Percentiles rank a stretch among this genome's conserved stretches.
phyloP scores from a whole-genome alignment of 2,797 vertebrate genomes.

The Adrianichthys oophorus region DNA sequence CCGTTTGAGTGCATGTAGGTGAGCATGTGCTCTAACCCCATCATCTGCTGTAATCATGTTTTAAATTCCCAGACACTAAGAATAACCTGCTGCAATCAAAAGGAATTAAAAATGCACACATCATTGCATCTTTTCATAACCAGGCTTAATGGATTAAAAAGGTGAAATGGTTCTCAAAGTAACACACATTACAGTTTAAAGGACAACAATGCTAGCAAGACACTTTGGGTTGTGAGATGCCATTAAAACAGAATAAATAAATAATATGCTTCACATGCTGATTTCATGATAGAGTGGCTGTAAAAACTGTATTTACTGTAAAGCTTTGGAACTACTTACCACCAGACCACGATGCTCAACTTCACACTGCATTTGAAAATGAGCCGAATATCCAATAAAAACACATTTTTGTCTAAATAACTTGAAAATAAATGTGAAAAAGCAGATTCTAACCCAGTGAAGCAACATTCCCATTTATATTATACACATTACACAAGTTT shows the following conservation, averaged over 20 bases:
- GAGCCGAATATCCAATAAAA: no score
- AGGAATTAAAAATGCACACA: slow-evolving; percentile 42
- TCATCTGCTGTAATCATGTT: slow-evolving; percentile 12
- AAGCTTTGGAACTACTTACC: no score
- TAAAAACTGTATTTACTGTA: no score
- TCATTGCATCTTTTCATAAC: slow-evolving; percentile 27
- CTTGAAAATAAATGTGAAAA: no score
- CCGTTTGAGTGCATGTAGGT: slow-evolving; percentile 14
- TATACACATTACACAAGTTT: no score
- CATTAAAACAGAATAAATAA: background rate
- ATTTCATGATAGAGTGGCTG: background rate
- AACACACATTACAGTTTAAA: background rate
- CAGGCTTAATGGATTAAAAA: slow-evolving; percentile 38
- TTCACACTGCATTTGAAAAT: no score
- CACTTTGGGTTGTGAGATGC: background rate
- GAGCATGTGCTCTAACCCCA: slow-evolving; percentile 5
- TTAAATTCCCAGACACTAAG: slow-evolving; percentile 26
- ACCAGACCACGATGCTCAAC: no score
- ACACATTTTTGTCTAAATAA: no score
- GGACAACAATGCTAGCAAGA: background rate
- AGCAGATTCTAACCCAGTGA: no score
- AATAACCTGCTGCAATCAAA: slow-evolving; percentile 48
- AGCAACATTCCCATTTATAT: no score
- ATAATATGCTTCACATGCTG: background rate
- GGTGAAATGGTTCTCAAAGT: slow-evolving; percentile 8